Evolutionary conservation across 2,113 vertebrate species (phyloP).

Genomic region (Myxocyprinus asiaticus): DNA sequence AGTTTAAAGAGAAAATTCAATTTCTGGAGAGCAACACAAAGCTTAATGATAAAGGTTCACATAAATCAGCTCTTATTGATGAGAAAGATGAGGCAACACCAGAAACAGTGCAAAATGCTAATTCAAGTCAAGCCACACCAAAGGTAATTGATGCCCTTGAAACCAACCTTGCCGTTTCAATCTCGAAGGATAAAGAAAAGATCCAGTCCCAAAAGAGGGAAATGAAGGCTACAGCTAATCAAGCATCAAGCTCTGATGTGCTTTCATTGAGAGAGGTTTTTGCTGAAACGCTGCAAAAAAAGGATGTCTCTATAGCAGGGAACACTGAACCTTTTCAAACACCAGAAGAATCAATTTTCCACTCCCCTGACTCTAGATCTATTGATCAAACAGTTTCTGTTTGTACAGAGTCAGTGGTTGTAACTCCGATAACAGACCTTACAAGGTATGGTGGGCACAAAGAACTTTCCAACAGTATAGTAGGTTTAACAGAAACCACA

Average conservation of each 20-base stretch:
- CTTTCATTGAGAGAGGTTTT: background rate
- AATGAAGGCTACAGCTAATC: background rate
- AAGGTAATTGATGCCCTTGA: conserved; percentile 50
- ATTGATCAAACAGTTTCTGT: background rate
- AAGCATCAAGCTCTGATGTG: background rate
- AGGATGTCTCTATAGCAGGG: conserved; percentile 10
- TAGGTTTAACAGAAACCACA: conserved; percentile 50
- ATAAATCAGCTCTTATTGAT: conserved; percentile 57
- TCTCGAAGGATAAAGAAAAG: conserved; percentile 16
- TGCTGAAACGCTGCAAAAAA: conserved; percentile 15
- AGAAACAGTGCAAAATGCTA: conserved; percentile 42
- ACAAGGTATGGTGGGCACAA: conserved; percentile 23
- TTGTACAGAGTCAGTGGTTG: conserved; percentile 6
- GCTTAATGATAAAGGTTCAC: conserved; percentile 3
- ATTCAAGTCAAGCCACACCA: conserved; percentile 50
- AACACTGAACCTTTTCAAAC: conserved; percentile 26
- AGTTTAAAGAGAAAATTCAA: background rate
- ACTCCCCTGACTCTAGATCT: background rate
- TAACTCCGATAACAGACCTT: conserved; percentile 1
- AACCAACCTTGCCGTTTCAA: conserved; percentile 13
- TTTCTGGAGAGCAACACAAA: conserved; percentile 17
- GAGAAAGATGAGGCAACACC: conserved; percentile 57
- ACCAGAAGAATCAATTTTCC: conserved; percentile 20
- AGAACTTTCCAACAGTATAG: conserved; percentile 56
- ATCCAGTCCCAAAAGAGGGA: conserved; percentile 7